Percentiles rank a stretch among this genome's conserved stretches.
These are phyloP conservation scores for Diaphora mendica DNA, from an alignment of 2,888 invertebrate genomes.

Conservation along the genomic window DNA sequence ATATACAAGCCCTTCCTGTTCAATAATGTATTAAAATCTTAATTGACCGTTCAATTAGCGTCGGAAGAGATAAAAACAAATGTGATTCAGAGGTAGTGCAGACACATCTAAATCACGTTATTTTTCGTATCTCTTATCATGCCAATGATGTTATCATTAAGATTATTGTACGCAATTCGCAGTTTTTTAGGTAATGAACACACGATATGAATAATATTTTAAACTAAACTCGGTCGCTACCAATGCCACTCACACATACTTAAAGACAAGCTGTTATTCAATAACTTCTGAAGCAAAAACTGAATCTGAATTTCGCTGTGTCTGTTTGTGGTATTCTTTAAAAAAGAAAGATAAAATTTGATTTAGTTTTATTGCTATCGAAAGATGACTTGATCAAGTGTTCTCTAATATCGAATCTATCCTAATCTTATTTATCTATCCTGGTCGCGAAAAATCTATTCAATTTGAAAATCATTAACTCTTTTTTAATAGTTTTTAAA, in stretches of 20 bases:
- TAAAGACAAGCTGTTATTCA: neutral
- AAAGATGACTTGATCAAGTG: too few relatives aligned
- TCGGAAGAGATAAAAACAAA: neutral
- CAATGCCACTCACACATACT: neutral
- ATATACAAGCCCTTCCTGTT: neutral
- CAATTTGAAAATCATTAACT: neutral
- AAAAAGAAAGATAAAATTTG: too few relatives aligned
- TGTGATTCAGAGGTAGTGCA: neutral
- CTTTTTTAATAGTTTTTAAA: neutral
- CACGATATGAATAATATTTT: conserved; percentile 10
- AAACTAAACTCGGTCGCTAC: conserved; percentile 9
- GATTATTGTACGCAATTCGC: conserved; percentile 36
- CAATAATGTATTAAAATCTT: neutral
- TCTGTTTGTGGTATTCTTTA: neutral
- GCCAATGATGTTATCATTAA: conserved; percentile 49
- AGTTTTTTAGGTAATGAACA: conserved; percentile 22
- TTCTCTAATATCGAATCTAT: neutral
- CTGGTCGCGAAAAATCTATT: too few relatives aligned
- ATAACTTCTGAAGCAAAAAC: neutral
- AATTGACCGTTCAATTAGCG: neutral
- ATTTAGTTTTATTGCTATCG: too few relatives aligned
- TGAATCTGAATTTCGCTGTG: neutral
- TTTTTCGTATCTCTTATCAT: conserved; percentile 46
- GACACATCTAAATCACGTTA: conserved; percentile 28
- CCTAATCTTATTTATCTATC: too few relatives aligned